Evolutionary conservation across 2,113 vertebrate genomes (phyloP).

Genomic region (Prietella phreatophila): DNA sequence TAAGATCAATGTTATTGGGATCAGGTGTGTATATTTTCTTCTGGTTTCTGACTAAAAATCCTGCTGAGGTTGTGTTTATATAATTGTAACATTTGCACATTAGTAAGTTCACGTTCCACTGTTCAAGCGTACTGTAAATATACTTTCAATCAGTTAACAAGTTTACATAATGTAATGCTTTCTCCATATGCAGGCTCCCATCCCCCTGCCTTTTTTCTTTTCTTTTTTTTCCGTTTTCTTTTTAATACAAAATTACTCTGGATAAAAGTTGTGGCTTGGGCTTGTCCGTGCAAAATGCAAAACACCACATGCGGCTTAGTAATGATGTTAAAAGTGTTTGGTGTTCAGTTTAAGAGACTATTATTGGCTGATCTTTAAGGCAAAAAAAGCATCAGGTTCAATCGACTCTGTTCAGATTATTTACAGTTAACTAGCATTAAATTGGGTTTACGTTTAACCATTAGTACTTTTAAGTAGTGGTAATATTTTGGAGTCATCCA

Average conservation of each 20-base stretch:
- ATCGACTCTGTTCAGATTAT: background rate
- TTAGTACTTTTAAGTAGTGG: background rate
- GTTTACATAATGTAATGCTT: constrained; percentile 38
- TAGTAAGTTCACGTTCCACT: constrained; percentile 60
- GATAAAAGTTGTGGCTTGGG: constrained; percentile 44
- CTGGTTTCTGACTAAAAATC: constrained; percentile 49
- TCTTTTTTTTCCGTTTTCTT: constrained; percentile 43
- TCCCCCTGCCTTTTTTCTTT: too few relatives aligned
- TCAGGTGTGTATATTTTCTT: constrained; percentile 73
- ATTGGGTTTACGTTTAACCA: background rate
- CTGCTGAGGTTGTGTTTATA: constrained; percentile 59
- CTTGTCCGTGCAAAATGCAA: background rate
- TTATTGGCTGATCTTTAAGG: background rate
- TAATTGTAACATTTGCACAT: constrained; percentile 70
- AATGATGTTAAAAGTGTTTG: background rate
- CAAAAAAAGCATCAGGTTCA: background rate
- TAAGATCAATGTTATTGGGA: constrained; percentile 64
- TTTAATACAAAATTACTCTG: constrained; percentile 16
- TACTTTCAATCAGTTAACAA: constrained; percentile 56
- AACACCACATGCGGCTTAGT: constrained; percentile 7
- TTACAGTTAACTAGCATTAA: background rate
- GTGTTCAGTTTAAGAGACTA: background rate
- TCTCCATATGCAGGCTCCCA: background rate
- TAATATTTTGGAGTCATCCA: background rate
- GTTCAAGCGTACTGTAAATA: constrained; percentile 65